Evolutionary conservation across 2,113 vertebrate genomes (phyloP), one percentile per base, ranked within the genome.

Genomic region (Nesogale talazaci): DNA sequence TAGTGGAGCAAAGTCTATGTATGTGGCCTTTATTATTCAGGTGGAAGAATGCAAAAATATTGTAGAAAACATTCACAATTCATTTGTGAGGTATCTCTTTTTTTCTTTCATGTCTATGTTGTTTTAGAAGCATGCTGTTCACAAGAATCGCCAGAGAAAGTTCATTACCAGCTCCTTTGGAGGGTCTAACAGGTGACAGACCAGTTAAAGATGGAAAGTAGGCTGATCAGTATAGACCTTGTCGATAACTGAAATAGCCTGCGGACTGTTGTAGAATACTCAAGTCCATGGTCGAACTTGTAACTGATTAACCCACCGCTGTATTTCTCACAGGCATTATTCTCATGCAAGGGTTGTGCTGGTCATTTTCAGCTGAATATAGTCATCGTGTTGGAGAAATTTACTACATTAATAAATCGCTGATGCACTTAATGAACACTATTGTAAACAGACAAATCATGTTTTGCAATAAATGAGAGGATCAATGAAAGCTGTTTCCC

Each of bases 391-490:
- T 80, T 95, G 29, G 42, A 86, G 29, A 94, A 82, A 94, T 57
- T 92, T 46, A 42, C 80, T 88, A 88, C 65, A 36, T 96, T n/a
- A n/a, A n/a, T n/a, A n/a, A 96, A 95, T 94, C 92, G 95, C 29
- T 89, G 61, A 56, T 94, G 75, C 29, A 95, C 89, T 97, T 97
- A 96, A 91, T 76, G 96, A 95, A n/a, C 25, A 96, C 78, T 91
- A 72, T 84, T 80, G 3, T 46, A 92, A 96, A 96, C 76, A 93
- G 79, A 10, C 0, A 63, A 94, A 86, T 93, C 1, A 65, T 42
- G 10, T 95, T 97, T 95, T 97, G 75, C 88, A 88, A 56, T 80
- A 95, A 97, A 94, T 94, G 56, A 91, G 83, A 56, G 59, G 56
- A 76, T 93, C 87, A 86, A 31, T 95, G 84, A 86, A 84, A 94